phyloP scores from a whole-genome alignment of 2,113 vertebrate species.

The Gallinago paraguaiae region DNA sequence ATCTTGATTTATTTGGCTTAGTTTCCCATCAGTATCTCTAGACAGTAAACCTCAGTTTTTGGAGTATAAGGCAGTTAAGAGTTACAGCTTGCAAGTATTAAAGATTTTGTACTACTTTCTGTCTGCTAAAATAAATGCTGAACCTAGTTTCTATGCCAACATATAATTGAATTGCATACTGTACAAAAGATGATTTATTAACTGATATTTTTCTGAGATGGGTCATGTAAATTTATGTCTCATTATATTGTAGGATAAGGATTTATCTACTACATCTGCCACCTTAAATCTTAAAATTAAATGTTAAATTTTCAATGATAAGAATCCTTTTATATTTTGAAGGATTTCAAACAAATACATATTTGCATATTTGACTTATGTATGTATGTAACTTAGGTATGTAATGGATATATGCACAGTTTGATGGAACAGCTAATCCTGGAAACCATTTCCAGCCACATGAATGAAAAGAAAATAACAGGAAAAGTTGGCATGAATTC shows the following conservation, averaged over 20 bases:
- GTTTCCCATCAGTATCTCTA: neutral
- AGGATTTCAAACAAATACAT: neutral
- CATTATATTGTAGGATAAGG: neutral
- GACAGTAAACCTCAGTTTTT: neutral
- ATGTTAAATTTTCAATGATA: neutral
- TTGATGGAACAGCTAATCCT: neutral
- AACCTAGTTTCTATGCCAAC: neutral
- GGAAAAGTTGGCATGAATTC: neutral
- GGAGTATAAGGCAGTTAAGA: neutral
- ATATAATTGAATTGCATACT: neutral
- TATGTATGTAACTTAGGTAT: neutral
- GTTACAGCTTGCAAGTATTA: neutral
- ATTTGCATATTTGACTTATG: neutral
- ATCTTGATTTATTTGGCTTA: slow-evolving; percentile 21
- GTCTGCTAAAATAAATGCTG: neutral
- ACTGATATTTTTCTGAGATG: neutral
- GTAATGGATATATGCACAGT: neutral
- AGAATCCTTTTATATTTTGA: neutral
- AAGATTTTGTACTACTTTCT: neutral
- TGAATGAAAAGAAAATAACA: neutral
- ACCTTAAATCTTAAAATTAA: neutral
- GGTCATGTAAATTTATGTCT: neutral
- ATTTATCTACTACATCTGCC: neutral
- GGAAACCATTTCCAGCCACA: neutral
- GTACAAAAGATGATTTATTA: neutral